These are phyloP conservation scores for Calephelis nemesis DNA, from an alignment of 1,140 invertebrate genomes.

Conservation along the genomic window DNA sequence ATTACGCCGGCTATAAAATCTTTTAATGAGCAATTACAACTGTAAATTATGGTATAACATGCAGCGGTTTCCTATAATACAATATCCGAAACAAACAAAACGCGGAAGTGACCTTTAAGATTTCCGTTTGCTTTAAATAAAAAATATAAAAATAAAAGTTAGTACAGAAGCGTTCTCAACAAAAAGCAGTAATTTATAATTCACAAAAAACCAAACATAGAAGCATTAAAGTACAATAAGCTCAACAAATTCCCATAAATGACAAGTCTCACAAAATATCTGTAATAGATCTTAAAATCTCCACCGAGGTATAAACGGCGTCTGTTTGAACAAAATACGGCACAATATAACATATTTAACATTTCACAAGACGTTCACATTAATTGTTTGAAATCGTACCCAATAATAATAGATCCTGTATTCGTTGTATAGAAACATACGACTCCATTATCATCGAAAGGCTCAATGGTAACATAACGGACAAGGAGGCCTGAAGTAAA, in stretches of 20 bases:
- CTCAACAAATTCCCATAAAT: conserved; percentile 1
- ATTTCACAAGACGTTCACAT: conserved; percentile 41
- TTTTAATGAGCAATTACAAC: too few species aligned
- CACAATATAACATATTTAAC: conserved; percentile 24
- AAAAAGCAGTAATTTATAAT: too few species aligned
- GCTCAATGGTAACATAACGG: conserved; percentile 85
- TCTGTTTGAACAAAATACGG: conserved; percentile 1
- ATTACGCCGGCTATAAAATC: too few species aligned
- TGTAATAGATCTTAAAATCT: neutral
- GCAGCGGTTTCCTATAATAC: too few species aligned
- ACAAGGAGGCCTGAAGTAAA: conserved; percentile 69
- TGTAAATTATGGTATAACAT: too few species aligned
- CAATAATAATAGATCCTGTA: conserved; percentile 56
- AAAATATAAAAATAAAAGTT: too few species aligned
- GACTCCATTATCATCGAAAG: conserved; percentile 78
- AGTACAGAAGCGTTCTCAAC: too few species aligned
- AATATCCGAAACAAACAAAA: too few species aligned
- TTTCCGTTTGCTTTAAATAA: too few species aligned
- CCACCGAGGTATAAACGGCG: neutral
- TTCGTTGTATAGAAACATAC: conserved; percentile 54
- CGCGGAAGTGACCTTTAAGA: too few species aligned
- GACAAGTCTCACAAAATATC: neutral
- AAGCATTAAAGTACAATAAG: neutral
- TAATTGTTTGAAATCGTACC: conserved; percentile 59
- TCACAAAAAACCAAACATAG: too few species aligned